Evolutionary conservation across 2,113 vertebrate species (phyloP), one percentile per base, ranked within the genome.

Genomic region (Poeciliopsis turrubarensis): DNA sequence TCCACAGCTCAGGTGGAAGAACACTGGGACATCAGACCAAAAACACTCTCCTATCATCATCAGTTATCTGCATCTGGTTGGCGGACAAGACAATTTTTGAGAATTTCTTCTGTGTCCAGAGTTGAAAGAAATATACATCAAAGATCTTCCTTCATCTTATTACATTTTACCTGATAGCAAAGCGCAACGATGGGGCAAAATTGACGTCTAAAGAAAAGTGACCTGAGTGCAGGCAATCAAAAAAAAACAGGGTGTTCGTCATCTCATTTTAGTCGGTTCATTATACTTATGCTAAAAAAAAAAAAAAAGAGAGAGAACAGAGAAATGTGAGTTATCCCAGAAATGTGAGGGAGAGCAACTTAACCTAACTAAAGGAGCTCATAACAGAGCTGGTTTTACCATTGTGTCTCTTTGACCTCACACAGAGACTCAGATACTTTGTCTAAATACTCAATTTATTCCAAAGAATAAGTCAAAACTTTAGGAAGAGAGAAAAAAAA

Each of bases 261-360:
- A 44, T 63, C 66, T 11, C 73, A 51, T 66, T 78, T 68, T 22
- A 9, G 71, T 44, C 19, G 60, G 78, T 86, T 73, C 37, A 64
- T 66, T 88, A 37, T 37, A 0, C 34, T 37, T 37, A 11, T 37
- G 34, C 34, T 12, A 89, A 87, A 86, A 81, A 69, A 60, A 41
- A 19, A 70, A 75, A 69, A 60, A 41, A 19, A 70, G 72, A 29
- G 25, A n/a, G 54, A 34, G 57, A 91, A 60, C 73, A 92, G 86
- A 80, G 80, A 95, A 94, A 95, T 95, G 92, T 85, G 79, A 96
- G 94, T 93, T 93, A 95, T 94, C 94, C 94, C 89, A 96, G 93
- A 93, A 96, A 95, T 95, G 94, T 80, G 91, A 81, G 81, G 94
- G 94, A 95, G 94, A 78, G 68, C 86, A 85, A 85, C 83, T 84